Conservation (phyloP, 2,113 vertebrate genomes). For the Tupaia tana region DNA sequence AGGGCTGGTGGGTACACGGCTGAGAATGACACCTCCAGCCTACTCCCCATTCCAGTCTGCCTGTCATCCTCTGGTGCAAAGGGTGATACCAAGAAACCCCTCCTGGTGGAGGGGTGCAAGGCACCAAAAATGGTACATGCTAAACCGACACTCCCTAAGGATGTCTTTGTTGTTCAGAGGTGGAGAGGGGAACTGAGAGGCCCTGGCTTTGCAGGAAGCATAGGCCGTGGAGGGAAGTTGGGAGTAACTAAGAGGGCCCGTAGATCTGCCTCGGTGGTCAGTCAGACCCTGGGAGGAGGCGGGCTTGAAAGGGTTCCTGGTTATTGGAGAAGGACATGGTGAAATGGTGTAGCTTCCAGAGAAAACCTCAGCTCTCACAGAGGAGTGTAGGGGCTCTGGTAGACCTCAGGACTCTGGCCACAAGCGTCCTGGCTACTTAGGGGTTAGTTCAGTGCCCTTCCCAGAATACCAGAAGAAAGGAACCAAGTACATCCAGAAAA, state of each 20-base stretch:
- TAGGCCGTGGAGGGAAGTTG: neutral
- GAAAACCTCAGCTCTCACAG: neutral
- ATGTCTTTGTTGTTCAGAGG: constrained; percentile 18
- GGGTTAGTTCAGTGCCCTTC: neutral
- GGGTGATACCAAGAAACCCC: neutral
- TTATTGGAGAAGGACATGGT: neutral
- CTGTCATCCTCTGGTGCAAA: neutral
- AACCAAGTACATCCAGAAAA: neutral
- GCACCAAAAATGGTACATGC: neutral
- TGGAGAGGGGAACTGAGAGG: neutral
- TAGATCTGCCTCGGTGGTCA: neutral
- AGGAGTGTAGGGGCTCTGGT: neutral
- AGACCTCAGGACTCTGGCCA: neutral
- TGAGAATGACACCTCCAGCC: neutral
- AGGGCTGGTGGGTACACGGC: no score
- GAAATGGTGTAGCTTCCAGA: neutral
- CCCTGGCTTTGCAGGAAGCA: neutral
- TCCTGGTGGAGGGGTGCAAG: neutral
- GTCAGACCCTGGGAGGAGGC: neutral
- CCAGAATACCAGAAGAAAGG: neutral
- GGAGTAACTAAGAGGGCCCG: neutral
- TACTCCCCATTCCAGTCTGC: no score
- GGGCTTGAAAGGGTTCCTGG: neutral
- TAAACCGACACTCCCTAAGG: neutral
- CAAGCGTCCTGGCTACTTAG: neutral